Evolutionary conservation across 2,888 invertebrate species (phyloP).

Genomic region (Eristalinus sepulchralis): DNA sequence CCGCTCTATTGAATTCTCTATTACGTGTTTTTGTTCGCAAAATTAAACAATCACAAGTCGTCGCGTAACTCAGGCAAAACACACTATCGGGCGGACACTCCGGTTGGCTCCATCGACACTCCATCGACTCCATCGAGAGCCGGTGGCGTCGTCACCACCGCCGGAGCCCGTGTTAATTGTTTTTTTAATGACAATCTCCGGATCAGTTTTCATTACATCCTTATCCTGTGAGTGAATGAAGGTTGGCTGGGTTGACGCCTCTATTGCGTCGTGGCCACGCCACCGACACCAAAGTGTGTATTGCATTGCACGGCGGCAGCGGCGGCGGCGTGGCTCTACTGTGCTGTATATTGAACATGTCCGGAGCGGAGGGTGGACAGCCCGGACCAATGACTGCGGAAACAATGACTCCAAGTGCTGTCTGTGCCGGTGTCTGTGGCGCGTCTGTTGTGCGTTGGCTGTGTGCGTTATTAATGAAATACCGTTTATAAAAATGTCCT

Average conservation of each 20-base stretch:
- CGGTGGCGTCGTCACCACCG: slow-evolving; percentile 28
- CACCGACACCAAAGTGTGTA: slow-evolving; percentile 41
- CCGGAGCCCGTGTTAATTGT: slow-evolving; percentile 66
- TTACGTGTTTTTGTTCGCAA: slow-evolving; percentile 60
- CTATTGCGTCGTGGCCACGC: slow-evolving; percentile 61
- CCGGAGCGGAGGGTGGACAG: slow-evolving; percentile 33
- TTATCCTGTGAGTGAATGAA: slow-evolving; percentile 68
- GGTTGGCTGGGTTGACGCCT: slow-evolving; percentile 68
- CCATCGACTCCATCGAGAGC: background rate
- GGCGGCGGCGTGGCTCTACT: slow-evolving; percentile 27
- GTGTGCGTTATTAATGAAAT: slow-evolving; percentile 70
- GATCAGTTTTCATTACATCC: slow-evolving; percentile 75
- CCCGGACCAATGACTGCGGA: slow-evolving; percentile 29
- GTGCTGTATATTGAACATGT: slow-evolving; percentile 57
- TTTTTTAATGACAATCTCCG: slow-evolving; percentile 75
- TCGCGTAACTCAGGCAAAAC: slow-evolving; percentile 11
- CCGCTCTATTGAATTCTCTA: slow-evolving; percentile 54
- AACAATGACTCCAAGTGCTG: slow-evolving; percentile 30
- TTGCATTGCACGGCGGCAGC: background rate
- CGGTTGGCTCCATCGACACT: background rate
- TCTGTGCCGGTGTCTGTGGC: slow-evolving; percentile 18
- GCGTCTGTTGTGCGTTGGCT: slow-evolving; percentile 24
- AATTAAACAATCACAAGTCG: slow-evolving; percentile 65
- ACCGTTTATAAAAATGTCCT: slow-evolving; percentile 69
- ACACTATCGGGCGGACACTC: slow-evolving; percentile 11